phyloP scores from a whole-genome alignment of 2,113 vertebrate genomes.

The Eudyptes chrysolophus region DNA sequence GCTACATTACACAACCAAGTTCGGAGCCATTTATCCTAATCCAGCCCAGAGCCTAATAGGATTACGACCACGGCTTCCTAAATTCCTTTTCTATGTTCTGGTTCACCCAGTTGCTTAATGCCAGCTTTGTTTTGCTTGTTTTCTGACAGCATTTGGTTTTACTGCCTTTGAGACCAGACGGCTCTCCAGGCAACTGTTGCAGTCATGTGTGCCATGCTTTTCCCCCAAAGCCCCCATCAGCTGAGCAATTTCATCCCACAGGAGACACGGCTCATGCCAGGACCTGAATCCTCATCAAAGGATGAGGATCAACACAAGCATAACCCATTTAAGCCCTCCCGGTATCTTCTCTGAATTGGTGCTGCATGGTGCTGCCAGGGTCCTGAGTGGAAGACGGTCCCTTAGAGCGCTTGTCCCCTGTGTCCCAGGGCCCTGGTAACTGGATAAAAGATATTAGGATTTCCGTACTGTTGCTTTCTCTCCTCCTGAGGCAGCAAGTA shows the following conservation, averaged over 20 bases:
- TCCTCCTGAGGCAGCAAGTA: neutral
- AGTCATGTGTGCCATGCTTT: neutral
- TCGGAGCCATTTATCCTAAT: slow-evolving; percentile 21
- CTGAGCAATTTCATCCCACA: neutral
- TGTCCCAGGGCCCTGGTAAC: neutral
- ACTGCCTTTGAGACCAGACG: neutral
- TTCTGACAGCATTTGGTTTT: neutral
- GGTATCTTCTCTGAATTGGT: neutral
- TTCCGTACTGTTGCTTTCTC: neutral
- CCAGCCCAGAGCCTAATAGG: neutral
- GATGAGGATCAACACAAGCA: neutral
- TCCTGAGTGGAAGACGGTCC: neutral
- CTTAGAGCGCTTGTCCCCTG: neutral
- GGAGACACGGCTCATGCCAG: neutral
- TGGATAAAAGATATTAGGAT: neutral
- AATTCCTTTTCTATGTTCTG: slow-evolving; percentile 22
- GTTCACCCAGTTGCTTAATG: neutral
- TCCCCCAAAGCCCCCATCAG: neutral
- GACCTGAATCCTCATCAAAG: neutral
- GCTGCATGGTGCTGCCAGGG: neutral
- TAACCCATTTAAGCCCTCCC: neutral
- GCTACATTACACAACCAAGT: neutral
- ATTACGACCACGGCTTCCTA: neutral
- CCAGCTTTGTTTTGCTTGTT: neutral
- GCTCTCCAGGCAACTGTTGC: neutral